Evolutionary conservation across 1,140 invertebrate species (phyloP).

Genomic region (Drosophila pachea): DNA sequence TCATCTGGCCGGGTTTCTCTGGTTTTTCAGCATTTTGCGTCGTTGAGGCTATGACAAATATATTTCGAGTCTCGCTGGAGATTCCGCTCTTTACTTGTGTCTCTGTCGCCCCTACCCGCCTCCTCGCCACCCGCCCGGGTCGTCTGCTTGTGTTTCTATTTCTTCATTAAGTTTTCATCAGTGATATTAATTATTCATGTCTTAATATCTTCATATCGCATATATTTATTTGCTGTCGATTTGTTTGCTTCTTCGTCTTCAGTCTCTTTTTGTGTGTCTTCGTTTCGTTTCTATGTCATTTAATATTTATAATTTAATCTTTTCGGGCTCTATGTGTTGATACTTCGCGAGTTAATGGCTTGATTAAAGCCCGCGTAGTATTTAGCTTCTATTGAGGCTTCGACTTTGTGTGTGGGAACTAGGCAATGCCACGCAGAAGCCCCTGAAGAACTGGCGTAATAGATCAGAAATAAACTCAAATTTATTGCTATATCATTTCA

Average conservation of each 20-base stretch:
- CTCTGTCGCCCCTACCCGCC: constrained; percentile 7
- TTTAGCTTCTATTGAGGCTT: constrained; percentile 32
- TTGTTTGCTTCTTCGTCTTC: constrained; percentile 27
- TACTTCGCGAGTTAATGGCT: constrained; percentile 76
- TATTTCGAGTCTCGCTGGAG: constrained; percentile 66
- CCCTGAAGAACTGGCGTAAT: too few species aligned
- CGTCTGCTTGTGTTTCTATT: constrained; percentile 57
- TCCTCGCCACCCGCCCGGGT: background rate
- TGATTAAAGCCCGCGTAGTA: constrained; percentile 63
- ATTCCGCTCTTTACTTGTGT: constrained; percentile 54
- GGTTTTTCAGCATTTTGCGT: constrained; percentile 71
- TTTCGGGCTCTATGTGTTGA: constrained; percentile 62
- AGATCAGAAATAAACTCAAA: too few species aligned
- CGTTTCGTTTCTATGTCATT: constrained; percentile 63
- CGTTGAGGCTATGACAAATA: constrained; percentile 72
- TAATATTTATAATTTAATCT: constrained; percentile 75
- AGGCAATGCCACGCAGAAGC: constrained; percentile 12
- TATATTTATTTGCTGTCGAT: constrained; percentile 61
- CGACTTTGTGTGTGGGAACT: constrained; percentile 65
- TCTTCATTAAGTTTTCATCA: constrained; percentile 78
- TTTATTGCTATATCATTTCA: too few species aligned
- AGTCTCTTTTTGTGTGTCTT: constrained; percentile 12
- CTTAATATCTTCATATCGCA: constrained; percentile 73
- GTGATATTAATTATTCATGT: constrained; percentile 77
- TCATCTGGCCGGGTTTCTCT: constrained; percentile 48